Evolutionary conservation across 1,140 invertebrate genomes (phyloP).

Genomic region (Drosophila grimshawi): DNA sequence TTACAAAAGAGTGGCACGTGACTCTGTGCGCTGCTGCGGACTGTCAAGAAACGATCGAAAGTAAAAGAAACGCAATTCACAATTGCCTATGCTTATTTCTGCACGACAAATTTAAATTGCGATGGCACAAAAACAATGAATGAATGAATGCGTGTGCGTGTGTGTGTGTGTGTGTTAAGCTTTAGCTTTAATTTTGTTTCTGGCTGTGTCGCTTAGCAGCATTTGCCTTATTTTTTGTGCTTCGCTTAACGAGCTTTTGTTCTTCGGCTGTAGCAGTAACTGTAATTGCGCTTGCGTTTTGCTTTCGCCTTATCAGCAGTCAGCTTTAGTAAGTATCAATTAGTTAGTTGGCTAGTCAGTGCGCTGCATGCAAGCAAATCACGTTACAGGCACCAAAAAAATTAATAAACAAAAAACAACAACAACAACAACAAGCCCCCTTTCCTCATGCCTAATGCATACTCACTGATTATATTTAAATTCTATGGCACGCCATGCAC

Average conservation of each 20-base stretch:
- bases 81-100: too few species aligned
- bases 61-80: background rate
- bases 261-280: conserved; percentile 49
- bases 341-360: conserved; percentile 20
- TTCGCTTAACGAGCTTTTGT: conserved; percentile 64
- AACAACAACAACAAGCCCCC: background rate
- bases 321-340: conserved; percentile 43
- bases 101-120: background rate
- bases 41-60: conserved; percentile 13
- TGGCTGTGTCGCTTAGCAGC: conserved; percentile 19
- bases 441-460: background rate
- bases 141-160: background rate
- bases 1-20: conserved; percentile 20
- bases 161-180: background rate
- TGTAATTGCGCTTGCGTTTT: conserved; percentile 64
- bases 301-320: conserved; percentile 40
- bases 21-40: background rate
- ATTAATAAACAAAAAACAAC: background rate
- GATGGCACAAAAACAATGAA: background rate
- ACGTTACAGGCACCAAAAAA: background rate
- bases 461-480: conserved; percentile 31
- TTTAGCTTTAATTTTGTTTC: conserved; percentile 1
- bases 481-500: conserved; percentile 39
- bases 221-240: conserved; percentile 10
- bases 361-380: conserved; percentile 46